Evolutionary conservation across 2,113 vertebrate species (phyloP), one percentile per base, ranked within the genome.

Genomic region (Pholis gunnellus): DNA sequence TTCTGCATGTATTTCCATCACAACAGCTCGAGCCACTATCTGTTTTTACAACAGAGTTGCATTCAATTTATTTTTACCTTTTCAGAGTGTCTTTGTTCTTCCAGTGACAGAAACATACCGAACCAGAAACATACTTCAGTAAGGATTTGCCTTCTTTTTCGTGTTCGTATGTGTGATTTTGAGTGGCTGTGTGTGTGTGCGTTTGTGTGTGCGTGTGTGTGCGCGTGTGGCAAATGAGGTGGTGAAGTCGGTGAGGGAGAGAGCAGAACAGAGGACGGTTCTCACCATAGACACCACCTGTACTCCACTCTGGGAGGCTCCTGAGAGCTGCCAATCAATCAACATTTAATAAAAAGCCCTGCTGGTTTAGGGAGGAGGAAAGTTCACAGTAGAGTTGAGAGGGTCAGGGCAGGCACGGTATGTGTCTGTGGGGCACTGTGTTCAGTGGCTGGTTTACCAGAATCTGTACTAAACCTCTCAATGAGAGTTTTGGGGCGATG

Each of bases 251-350:
- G 60, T 42, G 74, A 81, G 68, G 40, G 54, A 68, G 64, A 44
- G 63, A 82, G 84, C 71, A 86, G 80, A 91, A 75, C 63, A 85
- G 80, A 89, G 83, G 79, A 59, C 57, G 81, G 81, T 91, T 87
- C 91, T 94, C 92, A 94, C 92, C 93, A 83, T 94, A 92, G 83
- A 86, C 81, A 91, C 91, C 84, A 87, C 91, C 88, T 90, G 90
- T 91, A 82, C 92, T 94, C 89, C 90, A 92, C 90, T 92, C 93
- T 89, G 91, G 90, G 89, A 95, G 91, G 72, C 73, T 94, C 80
- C 90, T 91, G 90, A 93, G 91, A 93, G 92, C 91, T 94, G 92
- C 88, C 93, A 95, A 94, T 95, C 93, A 95, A 93, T 94, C 91
- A 93, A 92, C 88, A 91, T 93, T 93, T 92, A 88, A 94, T 92